phyloP scores from a whole-genome alignment of 2,113 vertebrate species.

The Ceyx margarethae region DNA sequence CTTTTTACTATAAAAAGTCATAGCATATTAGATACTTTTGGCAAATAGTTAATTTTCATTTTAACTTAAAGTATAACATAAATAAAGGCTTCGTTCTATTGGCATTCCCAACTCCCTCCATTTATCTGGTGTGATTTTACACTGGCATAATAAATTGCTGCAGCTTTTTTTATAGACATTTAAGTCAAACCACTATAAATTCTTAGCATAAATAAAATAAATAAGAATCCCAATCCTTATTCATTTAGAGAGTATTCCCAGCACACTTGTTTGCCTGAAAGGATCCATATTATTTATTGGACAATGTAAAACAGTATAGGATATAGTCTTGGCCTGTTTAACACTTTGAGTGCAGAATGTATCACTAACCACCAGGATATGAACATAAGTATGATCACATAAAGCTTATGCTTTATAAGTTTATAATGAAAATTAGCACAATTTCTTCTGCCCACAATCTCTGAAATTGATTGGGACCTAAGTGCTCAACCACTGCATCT shows the following conservation, averaged over 20 bases:
- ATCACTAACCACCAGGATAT: background rate
- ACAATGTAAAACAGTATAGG: background rate
- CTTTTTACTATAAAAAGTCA: background rate
- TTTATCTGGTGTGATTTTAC: background rate
- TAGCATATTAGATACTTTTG: background rate
- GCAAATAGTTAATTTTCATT: background rate
- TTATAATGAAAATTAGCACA: background rate
- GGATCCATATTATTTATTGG: background rate
- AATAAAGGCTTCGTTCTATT: background rate
- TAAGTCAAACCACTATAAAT: background rate
- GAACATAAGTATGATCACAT: background rate
- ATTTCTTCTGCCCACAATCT: background rate
- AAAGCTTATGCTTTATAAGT: background rate
- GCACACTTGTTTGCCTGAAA: background rate
- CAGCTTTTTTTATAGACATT: background rate
- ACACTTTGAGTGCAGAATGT: background rate
- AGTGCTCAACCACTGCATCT: background rate
- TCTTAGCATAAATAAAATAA: background rate
- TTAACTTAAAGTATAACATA: background rate
- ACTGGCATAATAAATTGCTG: background rate
- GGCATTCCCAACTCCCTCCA: background rate
- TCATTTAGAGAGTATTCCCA: background rate
- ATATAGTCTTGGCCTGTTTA: background rate
- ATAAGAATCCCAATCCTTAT: background rate
- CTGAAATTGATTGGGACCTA: background rate